Evolutionary conservation across 1,140 invertebrate species (phyloP), one percentile per base, ranked within the genome.

Genomic region (Frieseomelitta varia): DNA sequence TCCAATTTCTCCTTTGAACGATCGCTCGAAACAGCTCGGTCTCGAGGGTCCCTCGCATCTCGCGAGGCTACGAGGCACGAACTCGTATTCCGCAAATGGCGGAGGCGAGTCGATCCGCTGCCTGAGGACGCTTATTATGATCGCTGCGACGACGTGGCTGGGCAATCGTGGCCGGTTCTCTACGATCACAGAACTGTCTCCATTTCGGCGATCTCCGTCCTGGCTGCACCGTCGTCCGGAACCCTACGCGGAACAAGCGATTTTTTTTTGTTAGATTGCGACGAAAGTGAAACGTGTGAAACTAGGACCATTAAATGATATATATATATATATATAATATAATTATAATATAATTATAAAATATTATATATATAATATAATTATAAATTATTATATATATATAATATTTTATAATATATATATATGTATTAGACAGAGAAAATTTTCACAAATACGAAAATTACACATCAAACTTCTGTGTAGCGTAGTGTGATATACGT

Each of bases 101-200:
- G 68, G 79, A 75, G 58, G 75, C 24, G 63, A 61, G 15, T 63
- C 73, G 84, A 75, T 71, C 53, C 56, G 65, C 73, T 79, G 30
- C 73, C 39, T 51, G 17, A 24, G 73, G 68, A 55, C 69, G 21
- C 17, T 61, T 71, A 65, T 61, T 71, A 65, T n/a, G 65, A 67
- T 65, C 65, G 63, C 39, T 47, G 39, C 61, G 63, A 68, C 34
- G 74, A 67, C n/a, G 79, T 51, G 79, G 67, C 61, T 67, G 74
- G 88, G 68, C 88, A 77, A 87, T 87, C 67, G 75, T 65, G 74
- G 86, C 88, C 86, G 77, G 71, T n/a, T 63, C 78, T 90, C 58
- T 90, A 90, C 81, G 88, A 94, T 98, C 97, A 98, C 96, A 98
- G 97, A 95, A 98, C 97, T 92, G 97, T 98, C 95, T 98, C 97